phyloP scores from a whole-genome alignment of 2,888 invertebrate species.

The Antheraea yamamai region DNA sequence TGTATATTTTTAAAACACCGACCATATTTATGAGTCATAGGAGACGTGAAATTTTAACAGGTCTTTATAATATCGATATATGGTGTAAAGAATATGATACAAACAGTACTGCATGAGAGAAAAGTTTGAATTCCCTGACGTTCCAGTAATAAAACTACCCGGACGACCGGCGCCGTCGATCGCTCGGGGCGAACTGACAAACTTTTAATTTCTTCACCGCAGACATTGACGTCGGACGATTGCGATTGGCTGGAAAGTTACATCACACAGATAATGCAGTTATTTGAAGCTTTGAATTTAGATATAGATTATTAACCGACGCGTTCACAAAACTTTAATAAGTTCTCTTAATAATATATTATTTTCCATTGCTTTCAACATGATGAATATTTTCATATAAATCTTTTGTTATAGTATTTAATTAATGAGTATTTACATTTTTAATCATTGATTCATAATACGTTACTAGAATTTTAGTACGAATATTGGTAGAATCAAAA shows the following conservation, averaged over 20 bases:
- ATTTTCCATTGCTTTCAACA: neutral
- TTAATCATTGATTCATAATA: neutral
- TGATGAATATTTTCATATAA: neutral
- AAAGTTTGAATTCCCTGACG: conserved; percentile 37
- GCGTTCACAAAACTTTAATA: conserved; percentile 10
- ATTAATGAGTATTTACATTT: neutral
- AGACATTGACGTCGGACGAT: conserved; percentile 72
- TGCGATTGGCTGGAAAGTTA: conserved; percentile 77
- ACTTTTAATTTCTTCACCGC: conserved; percentile 77
- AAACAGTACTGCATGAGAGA: conserved; percentile 22
- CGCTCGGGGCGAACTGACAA: conserved; percentile 71
- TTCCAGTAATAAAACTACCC: conserved; percentile 52
- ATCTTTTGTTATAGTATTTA: too few species aligned
- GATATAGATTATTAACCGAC: conserved; percentile 12
- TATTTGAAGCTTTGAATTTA: conserved; percentile 42
- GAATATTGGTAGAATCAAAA: neutral
- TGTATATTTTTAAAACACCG: neutral
- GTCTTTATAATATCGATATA: neutral
- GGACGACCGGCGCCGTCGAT: conserved; percentile 61
- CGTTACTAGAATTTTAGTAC: neutral
- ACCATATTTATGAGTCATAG: neutral
- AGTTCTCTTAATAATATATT: neutral
- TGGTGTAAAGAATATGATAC: neutral
- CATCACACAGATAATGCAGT: conserved; percentile 69
- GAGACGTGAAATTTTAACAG: neutral